Evolutionary conservation across 2,113 vertebrate species (phyloP).

Genomic region (Trogon melanurus): DNA sequence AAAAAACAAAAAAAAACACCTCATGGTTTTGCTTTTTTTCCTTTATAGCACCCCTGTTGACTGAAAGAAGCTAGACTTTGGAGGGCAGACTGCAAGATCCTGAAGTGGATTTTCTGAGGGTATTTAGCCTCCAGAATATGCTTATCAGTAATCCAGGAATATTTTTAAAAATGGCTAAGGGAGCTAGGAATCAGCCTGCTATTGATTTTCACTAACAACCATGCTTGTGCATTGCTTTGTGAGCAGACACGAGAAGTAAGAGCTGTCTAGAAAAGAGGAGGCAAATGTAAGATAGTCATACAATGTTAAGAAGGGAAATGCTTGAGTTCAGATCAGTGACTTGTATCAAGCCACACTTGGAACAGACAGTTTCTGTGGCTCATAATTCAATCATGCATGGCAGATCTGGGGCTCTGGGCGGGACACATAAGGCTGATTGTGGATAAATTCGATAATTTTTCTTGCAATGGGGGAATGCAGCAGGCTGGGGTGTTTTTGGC

Average conservation of each 20-base stretch:
- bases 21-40: accelerated
- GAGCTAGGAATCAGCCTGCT: neutral
- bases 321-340: neutral
- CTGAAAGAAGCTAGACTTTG: neutral
- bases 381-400: neutral
- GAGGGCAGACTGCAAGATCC: neutral
- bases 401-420: neutral
- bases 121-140: neutral
- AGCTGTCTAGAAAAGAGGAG: neutral
- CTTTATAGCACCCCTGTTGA: neutral
- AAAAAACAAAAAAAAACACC: too few relatives aligned
- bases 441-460: neutral
- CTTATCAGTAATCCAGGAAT: neutral
- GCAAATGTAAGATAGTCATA: neutral
- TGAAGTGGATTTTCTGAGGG: neutral
- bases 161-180: neutral
- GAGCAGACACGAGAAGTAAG: neutral
- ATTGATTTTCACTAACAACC: neutral
- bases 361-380: neutral
- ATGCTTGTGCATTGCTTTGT: neutral
- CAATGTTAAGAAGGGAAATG: neutral
- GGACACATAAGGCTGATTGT: neutral
- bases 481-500: neutral
- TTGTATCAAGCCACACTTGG: neutral
- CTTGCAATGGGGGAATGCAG: neutral